Percentiles rank a stretch among this genome's conserved stretches.
Conservation (phyloP, 2,113 vertebrate genomes). For the Riparia riparia region DNA sequence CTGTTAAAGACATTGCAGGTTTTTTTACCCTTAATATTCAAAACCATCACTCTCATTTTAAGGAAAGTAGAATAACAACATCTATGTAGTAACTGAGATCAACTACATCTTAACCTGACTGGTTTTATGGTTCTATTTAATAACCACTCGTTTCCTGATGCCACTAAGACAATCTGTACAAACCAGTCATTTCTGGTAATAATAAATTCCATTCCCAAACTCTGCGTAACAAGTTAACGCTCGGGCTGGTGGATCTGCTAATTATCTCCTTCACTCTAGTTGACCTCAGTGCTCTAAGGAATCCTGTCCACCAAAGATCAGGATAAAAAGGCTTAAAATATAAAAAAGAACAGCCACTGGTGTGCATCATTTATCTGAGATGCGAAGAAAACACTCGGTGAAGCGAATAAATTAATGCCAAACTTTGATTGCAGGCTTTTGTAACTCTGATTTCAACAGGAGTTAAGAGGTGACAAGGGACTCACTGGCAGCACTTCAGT, state of each 20-base stretch:
- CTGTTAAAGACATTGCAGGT: neutral
- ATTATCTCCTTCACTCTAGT: neutral
- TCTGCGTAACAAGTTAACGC: neutral
- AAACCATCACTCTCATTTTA: neutral
- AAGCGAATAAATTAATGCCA: neutral
- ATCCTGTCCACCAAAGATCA: neutral
- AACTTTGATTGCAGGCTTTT: neutral
- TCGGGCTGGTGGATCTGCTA: neutral
- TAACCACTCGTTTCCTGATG: neutral
- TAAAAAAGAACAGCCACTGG: neutral
- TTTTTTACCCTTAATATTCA: neutral
- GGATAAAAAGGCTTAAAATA: neutral
- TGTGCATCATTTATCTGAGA: neutral
- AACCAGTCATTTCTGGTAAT: neutral
- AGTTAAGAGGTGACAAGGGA: neutral
- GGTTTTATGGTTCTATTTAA: neutral
- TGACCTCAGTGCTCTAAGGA: neutral
- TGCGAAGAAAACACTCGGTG: neutral
- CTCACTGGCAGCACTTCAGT: neutral
- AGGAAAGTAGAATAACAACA: neutral
- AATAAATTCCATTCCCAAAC: neutral
- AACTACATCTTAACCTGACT: neutral
- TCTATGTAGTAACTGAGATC: neutral
- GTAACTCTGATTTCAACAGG: neutral
- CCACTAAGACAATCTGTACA: neutral